Base-by-base conservation (phyloP, 1,140 invertebrate genomes). In the Heliconius hewitsoni region DNA sequence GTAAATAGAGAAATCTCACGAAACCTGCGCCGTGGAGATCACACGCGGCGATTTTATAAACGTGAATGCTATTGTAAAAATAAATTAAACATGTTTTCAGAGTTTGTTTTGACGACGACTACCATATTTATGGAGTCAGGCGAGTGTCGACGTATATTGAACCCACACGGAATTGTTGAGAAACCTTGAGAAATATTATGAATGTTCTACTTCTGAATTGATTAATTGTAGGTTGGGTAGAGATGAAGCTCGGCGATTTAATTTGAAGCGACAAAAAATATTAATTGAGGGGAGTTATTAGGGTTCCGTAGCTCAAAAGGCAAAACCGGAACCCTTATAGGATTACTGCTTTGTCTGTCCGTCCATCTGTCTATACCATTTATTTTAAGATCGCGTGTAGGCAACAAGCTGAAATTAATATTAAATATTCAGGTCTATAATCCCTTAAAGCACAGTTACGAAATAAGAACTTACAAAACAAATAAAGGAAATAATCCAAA, bases 131-230 rank as follows among this genome's bases (percentile, higher is more conserved):
- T 83, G 86, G 71, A 75, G 79, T 77, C 84, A 81, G 76, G 81
- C 77, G 83, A 88, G 89, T 90, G 89, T 85, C 88, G 90, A 89
- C 90, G 86, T 83, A 81, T 81, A 85, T 89, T 84, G 87, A 92
- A 92, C 93, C 93, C 93, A 94, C 93, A 93, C 93, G 92, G 92
- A 88, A 86, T 85, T 88, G 91, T 92, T 93, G 88, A 93, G 89
- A 85, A 79, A 84, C 82, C 88, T 88, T 84, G 86, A 90, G 87
- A 94, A 93, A 93, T 93, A 91, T 90, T 85, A 91, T 87, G 83
- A 73, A 27, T 80, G 91, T 81, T 93, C 89, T 82, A 92, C 85
- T 87, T 91, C 88, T 85, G 83, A 89, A 92, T 92, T 94, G 92
- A 94, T 93, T 93, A 93, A 94, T 94, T 92, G 89, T 89, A 76